Conservation (phyloP, 2,888 invertebrate species). For the Ochropacha duplaris region DNA sequence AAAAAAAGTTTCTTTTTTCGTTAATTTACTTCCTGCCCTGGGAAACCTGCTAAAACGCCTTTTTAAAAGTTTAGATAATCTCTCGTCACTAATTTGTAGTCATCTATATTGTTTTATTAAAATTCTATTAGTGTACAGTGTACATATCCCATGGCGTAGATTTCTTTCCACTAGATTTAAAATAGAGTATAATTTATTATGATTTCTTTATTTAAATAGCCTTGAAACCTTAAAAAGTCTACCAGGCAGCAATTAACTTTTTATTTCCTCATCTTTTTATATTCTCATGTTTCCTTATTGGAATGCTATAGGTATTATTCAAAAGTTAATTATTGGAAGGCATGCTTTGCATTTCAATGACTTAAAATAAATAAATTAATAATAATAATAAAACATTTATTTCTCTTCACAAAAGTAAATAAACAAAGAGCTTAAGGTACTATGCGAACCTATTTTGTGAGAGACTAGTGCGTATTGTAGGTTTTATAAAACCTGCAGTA, state of each 20-base stretch:
- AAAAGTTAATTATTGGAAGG: not conserved
- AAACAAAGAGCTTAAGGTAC: no score
- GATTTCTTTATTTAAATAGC: not conserved
- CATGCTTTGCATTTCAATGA: no score
- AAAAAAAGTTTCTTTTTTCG: conserved; percentile 21
- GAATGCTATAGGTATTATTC: no score
- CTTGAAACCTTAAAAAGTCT: not conserved
- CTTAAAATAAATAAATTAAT: no score
- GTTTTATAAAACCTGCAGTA: no score
- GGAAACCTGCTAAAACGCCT: not conserved
- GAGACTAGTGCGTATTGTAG: no score
- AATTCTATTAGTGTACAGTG: not conserved
- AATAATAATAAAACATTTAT: no score
- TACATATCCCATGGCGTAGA: no score
- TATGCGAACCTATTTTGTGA: no score
- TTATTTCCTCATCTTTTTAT: not conserved
- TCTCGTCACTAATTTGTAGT: not conserved
- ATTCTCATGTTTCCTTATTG: not conserved
- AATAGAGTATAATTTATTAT: not conserved
- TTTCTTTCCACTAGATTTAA: not conserved
- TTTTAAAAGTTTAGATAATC: not conserved
- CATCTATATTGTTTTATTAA: not conserved
- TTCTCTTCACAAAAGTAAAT: no score
- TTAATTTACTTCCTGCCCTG: not conserved
- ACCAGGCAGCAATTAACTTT: not conserved